phyloP scores from a whole-genome alignment of 2,797 vertebrate genomes.

The Rallus crepitans region DNA sequence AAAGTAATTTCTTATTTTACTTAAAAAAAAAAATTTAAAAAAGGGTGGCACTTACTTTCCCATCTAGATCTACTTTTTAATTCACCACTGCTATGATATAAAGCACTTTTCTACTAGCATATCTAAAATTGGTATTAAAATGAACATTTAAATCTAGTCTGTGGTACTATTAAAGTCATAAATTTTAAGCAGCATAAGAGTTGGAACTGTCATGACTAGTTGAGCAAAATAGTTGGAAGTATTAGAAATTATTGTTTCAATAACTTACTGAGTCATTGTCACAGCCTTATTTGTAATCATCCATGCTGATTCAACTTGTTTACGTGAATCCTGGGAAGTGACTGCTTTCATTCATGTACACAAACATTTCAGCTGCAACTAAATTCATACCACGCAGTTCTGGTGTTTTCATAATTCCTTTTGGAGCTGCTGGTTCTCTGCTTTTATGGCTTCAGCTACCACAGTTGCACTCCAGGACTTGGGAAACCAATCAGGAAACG shows the following conservation, averaged over 20 bases:
- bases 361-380: background rate
- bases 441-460: background rate
- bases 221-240: constrained; percentile 20
- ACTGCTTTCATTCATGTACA: background rate
- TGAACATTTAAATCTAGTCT: background rate
- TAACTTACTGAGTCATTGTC: background rate
- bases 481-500: background rate
- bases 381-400: background rate
- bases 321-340: background rate
- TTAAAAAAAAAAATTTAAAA: too few relatives aligned
- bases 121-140: background rate
- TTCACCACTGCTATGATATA: background rate
- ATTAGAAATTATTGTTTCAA: constrained; percentile 11
- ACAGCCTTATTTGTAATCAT: background rate
- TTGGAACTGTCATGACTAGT: background rate
- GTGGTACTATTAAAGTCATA: background rate
- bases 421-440: background rate
- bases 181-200: background rate
- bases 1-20: background rate
- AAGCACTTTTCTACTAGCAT: background rate
- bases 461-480: background rate
- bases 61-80: background rate
- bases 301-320: background rate
- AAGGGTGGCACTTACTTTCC: background rate
- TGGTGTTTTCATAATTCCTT: background rate